A percentile compares a stretch with the other conserved stretches of the same genome.
Conservation (phyloP, 2,797 vertebrate species). For the Pangasius sanitwongsei region DNA sequence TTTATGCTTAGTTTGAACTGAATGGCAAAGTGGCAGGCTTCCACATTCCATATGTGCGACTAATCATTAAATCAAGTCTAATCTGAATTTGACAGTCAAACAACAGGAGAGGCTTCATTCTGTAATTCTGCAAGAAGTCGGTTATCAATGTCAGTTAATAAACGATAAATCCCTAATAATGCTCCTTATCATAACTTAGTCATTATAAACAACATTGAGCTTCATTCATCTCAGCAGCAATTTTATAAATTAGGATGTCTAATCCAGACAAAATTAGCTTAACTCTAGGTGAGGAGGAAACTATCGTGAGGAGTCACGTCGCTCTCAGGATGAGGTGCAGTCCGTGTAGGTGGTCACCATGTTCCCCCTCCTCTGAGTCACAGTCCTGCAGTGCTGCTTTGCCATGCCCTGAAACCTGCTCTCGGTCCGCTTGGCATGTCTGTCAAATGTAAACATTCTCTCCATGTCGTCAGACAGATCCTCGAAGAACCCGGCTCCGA, state of each 20-base stretch:
- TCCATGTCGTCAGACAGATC: constrained; percentile 93
- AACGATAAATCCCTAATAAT: constrained; percentile 17
- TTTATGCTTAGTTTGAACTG: not conserved
- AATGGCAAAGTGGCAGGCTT: not conserved
- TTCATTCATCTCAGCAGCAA: constrained; percentile 56
- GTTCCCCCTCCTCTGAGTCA: constrained; percentile 93
- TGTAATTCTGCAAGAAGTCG: not conserved
- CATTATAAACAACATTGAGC: constrained; percentile 19
- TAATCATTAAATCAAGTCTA: not conserved
- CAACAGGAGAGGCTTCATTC: not conserved
- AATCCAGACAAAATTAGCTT: constrained; percentile 51
- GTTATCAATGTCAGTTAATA: constrained; percentile 2
- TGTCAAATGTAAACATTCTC: constrained; percentile 92
- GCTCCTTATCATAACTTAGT: constrained; percentile 15
- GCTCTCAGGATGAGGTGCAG: constrained; percentile 81
- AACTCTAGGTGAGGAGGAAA: not conserved
- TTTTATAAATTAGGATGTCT: constrained; percentile 49
- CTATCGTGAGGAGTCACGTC: not conserved
- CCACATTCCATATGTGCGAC: not conserved
- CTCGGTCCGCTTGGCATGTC: constrained; percentile 79
- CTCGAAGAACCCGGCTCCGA: constrained; percentile 79
- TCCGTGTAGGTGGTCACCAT: constrained; percentile 98
- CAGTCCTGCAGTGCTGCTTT: constrained; percentile 93
- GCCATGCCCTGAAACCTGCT: constrained; percentile 82
- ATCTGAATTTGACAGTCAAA: not conserved